A percentile compares a stretch with the other conserved stretches of the same genome.
These are phyloP conservation scores for Hypocryptadius cinnamomeus DNA, from an alignment of 2,113 vertebrate species.

Conservation along the genomic window DNA sequence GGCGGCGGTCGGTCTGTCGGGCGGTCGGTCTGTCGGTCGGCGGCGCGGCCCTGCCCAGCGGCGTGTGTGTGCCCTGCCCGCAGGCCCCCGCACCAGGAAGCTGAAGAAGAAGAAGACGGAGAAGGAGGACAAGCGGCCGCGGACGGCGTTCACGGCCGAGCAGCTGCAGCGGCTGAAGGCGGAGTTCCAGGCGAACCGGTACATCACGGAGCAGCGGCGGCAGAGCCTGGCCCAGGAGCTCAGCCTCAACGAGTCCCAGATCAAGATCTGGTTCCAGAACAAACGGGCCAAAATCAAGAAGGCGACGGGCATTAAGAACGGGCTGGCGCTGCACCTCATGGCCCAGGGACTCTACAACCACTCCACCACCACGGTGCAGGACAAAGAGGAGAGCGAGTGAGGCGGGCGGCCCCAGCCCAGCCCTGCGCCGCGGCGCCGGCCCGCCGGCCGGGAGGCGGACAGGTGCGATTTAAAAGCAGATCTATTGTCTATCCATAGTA, in stretches of 20 bases:
- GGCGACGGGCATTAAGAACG: conserved; percentile 85
- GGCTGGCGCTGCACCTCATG: conserved; percentile 88
- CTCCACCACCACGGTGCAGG: conserved; percentile 92
- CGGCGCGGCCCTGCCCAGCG: conserved; percentile 48
- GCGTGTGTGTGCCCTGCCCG: conserved; percentile 58
- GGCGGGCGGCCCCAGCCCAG: not conserved
- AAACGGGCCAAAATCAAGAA: conserved; percentile 92
- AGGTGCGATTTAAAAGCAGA: conserved; percentile 85
- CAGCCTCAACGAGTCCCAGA: conserved; percentile 88
- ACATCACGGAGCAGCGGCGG: conserved; percentile 88
- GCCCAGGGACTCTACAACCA: conserved; percentile 93
- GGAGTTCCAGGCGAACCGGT: conserved; percentile 89
- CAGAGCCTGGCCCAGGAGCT: conserved; percentile 88
- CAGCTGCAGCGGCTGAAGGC: conserved; percentile 90
- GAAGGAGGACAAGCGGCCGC: conserved; percentile 89
- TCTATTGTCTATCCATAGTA: conserved; percentile 86
- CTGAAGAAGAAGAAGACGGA: conserved; percentile 94
- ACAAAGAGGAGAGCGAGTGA: conserved; percentile 93
- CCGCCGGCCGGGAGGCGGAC: conserved; percentile 61
- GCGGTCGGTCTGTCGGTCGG: not conserved
- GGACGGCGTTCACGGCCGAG: conserved; percentile 90
- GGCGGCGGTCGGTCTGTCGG: too few species aligned
- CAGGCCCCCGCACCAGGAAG: conserved; percentile 97
- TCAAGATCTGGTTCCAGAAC: conserved; percentile 94
- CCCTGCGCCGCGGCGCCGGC: not conserved